Evolutionary conservation across 2,797 vertebrate species (phyloP).

Genomic region (Acanthurus tractus): DNA sequence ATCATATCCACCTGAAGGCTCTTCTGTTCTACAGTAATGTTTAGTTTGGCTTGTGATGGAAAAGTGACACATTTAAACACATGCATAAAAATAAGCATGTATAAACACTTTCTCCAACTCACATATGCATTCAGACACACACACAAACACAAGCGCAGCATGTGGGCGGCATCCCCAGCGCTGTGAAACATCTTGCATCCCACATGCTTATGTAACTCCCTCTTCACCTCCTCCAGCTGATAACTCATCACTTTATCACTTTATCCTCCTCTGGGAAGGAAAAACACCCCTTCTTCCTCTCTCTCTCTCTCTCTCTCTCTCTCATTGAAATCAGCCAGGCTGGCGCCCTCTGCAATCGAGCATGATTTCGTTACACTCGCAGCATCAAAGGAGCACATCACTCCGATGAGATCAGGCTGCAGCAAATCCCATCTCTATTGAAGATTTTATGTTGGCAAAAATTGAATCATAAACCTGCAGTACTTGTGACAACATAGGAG

Average conservation of each 20-base stretch:
- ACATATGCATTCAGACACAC: constrained; percentile 65
- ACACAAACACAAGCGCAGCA: constrained; percentile 53
- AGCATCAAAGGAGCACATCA: constrained; percentile 63
- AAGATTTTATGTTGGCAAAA: constrained; percentile 50
- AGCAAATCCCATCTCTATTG: constrained; percentile 41
- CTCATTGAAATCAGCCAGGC: constrained; percentile 54
- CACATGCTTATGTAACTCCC: constrained; percentile 85
- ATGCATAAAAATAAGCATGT: constrained; percentile 38
- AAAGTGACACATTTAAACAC: constrained; percentile 24
- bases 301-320: constrained; percentile 21
- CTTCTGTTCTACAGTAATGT: neutral
- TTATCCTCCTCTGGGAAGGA: constrained; percentile 68
- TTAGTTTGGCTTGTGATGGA: constrained; percentile 1
- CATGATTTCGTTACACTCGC: constrained; percentile 53
- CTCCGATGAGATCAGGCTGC: constrained; percentile 43
- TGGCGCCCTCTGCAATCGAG: constrained; percentile 50
- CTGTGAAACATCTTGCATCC: constrained; percentile 84
- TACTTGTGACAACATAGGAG: constrained; percentile 39
- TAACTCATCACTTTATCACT: constrained; percentile 77
- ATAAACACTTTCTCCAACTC: constrained; percentile 63
- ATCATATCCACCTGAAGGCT: neutral
- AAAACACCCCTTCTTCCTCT: constrained; percentile 42
- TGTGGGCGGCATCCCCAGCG: constrained; percentile 76
- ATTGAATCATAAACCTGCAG: constrained; percentile 38
- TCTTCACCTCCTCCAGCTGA: constrained; percentile 81